Evolutionary conservation across 2,113 vertebrate species (phyloP).

Genomic region (Bucco capensis): DNA sequence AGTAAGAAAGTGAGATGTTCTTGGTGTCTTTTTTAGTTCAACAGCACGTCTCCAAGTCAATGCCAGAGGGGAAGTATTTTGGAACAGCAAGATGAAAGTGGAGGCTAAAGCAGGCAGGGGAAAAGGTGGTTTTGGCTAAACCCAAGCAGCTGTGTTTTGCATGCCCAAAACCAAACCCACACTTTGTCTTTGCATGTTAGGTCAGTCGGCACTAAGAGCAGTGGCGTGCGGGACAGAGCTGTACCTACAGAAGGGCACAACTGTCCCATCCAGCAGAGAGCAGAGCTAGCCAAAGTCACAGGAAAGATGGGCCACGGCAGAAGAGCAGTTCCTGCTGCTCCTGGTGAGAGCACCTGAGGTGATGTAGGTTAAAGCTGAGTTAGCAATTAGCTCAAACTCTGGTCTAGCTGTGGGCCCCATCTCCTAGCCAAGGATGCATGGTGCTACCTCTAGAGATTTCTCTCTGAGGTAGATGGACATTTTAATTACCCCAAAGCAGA

Average conservation of each 20-base stretch:
- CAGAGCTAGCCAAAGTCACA: background rate
- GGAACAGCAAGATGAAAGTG: background rate
- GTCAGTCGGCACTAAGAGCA: fast-evolving
- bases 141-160: background rate
- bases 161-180: constrained; percentile 22
- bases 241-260: fast-evolving
- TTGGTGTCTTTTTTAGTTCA: constrained; percentile 2
- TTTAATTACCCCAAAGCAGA: background rate
- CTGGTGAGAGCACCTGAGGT: background rate
- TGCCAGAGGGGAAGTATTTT: background rate
- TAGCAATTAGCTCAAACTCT: background rate
- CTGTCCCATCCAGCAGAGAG: background rate
- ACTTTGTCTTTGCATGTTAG: background rate
- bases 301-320: background rate
- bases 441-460: background rate
- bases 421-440: background rate
- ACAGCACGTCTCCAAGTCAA: background rate
- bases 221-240: fast-evolving
- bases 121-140: constrained; percentile 45
- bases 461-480: background rate
- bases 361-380: background rate
- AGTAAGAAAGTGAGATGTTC: constrained; percentile 33
- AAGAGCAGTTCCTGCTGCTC: background rate
- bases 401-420: background rate
- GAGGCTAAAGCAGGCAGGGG: background rate